Base-by-base conservation (phyloP, 2,888 invertebrate genomes). In the Laspeyria flexula region DNA sequence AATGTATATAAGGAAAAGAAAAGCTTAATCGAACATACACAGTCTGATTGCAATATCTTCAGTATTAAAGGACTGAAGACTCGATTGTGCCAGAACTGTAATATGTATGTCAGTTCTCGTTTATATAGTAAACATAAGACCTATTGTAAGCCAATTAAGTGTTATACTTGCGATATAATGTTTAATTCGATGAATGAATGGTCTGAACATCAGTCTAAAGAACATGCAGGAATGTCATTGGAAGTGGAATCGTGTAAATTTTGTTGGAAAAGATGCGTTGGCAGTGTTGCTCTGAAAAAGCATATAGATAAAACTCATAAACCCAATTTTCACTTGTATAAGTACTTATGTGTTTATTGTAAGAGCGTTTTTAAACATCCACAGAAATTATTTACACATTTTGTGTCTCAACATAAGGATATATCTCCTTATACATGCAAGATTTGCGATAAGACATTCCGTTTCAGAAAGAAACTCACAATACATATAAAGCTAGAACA, bases 401-500 rank as follows among this genome's bases (percentile, higher is more conserved):
- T 81, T 43, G 85, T 67, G 15, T 67, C 77, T 0, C 75, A 61
- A 0, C 91, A 92, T 27, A 85, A 75, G 30, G 78, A 84, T 0
- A 51, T 92, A 0, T 58, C 81, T 2, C 91, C 91, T 0, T 91
- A 83, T 38, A 83, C 71, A 0, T 91, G 91, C 49, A 83, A 73
- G 38, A 86, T 89, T n/a, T 91, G 91, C 15, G 39, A 85, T 37
- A 76, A 65, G 47, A 79, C 51, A 1, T 91, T 86, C 43, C 60
- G 71, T 35, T 34, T 85, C 1, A 73, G 91, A 0, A 90, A 87
- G 38, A 64, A 62, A 1, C 90, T 91, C 31, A 85, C 88, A 0
- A 56, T 90, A 0, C 91, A 91, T 18, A 91, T 91, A 0, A 90
- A 90, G 62, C n/a, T 88, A 4, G 57, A 60, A 0, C 91, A 91